Base-by-base conservation (phyloP, 2,797 vertebrate species). In the Sebastes trivittatus region DNA sequence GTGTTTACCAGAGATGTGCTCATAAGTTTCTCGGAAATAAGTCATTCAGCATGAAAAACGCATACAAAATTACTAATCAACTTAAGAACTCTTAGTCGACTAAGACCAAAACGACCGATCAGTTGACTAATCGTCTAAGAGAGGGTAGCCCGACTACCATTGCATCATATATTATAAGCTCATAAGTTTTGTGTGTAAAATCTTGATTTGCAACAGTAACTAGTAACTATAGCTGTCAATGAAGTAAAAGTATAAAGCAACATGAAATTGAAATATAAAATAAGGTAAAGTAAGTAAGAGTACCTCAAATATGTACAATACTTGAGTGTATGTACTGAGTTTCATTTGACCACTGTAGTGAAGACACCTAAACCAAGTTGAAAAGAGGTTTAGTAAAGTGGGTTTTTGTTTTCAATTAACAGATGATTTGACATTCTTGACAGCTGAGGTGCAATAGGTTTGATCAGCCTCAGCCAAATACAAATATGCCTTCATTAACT, bases 401-500 rank as follows among this genome's bases (percentile, higher is more conserved):
- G 4, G 4, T 36, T 36, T 4, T 30, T 30, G 5, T 66, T 27
- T n/a, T 22, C 18, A n/a, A 14, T 18, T 66, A 60, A 66, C 2
- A 46, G 13, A 30, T 56, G 13, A 61, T 27, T 65, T 20, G 2
- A 29, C n/a, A n/a, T 65, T 27, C 38, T 61, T 32, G 11, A 38
- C 23, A 29, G 27, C 10, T 34, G 10, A 69, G 16, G 20, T 1
- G 2, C 36, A 38, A 36, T 7, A 34, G 23, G 56, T 62, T 42
- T 71, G 9, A 69, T 76, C 32, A 65, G 20, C 10, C 7, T 55
- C 29, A 70, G 54, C 42, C 29, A 27, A 63, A 23, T 54, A 11
- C 16, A 71, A 72, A 29, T 34, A 75, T 42, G 6, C 52, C 4
- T 72, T 60, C 11, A 67, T 79, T 84, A 52, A 58, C 38, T 69